phyloP scores from a whole-genome alignment of 2,797 vertebrate species.

The Sebastes dallii region DNA sequence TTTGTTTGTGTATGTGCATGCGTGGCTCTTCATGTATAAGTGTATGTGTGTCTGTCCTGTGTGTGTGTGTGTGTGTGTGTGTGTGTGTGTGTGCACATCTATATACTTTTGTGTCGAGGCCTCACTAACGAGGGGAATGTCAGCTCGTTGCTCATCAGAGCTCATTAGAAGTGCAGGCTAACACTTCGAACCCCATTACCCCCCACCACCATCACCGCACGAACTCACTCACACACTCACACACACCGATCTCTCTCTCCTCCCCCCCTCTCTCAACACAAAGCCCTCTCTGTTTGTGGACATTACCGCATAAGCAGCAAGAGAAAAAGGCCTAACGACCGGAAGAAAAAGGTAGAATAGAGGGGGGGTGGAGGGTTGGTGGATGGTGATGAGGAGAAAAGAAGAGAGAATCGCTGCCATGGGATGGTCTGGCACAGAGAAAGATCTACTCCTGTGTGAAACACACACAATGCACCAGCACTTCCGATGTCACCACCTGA shows the following conservation, averaged over 20 bases:
- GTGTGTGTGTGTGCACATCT: neutral
- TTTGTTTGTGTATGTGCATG: neutral
- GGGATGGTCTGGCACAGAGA: conserved; percentile 16
- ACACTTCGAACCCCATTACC: conserved; percentile 60
- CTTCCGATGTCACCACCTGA: neutral
- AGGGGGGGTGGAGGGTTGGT: neutral
- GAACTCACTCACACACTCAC: conserved; percentile 16
- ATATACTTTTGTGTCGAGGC: conserved; percentile 57
- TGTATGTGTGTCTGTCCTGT: conserved; percentile 1
- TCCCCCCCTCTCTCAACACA: conserved; percentile 56
- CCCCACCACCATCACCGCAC: conserved; percentile 21
- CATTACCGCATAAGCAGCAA: conserved; percentile 64
- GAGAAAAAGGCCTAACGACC: conserved; percentile 69
- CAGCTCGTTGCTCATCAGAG: conserved; percentile 73
- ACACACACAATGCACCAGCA: neutral
- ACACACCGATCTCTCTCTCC: conserved; percentile 5
- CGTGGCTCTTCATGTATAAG: neutral
- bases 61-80: neutral
- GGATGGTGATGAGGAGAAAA: conserved; percentile 14
- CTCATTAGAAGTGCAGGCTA: conserved; percentile 79
- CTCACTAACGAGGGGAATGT: conserved; percentile 77
- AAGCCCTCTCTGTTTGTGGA: conserved; percentile 76
- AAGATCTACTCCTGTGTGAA: conserved; percentile 1
- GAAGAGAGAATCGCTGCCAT: conserved; percentile 21
- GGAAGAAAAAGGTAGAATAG: conserved; percentile 71